phyloP scores from a whole-genome alignment of 2,888 invertebrate genomes.

The Trimorus sp. region DNA sequence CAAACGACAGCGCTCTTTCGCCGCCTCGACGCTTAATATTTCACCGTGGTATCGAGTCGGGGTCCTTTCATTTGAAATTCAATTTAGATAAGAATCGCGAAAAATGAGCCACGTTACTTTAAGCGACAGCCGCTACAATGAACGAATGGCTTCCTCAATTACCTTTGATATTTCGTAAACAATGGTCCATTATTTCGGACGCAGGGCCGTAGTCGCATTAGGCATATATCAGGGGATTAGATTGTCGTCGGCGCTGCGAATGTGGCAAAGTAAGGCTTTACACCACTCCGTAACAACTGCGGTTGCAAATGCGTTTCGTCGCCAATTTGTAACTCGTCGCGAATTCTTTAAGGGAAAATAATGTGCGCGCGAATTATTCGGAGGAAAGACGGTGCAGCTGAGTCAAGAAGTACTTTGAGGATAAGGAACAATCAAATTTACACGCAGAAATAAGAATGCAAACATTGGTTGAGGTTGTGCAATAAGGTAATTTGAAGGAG shows the following conservation, averaged over 20 bases:
- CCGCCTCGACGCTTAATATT: constrained; percentile 58
- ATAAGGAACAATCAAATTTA: no score
- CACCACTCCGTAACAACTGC: not conserved
- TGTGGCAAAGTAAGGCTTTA: constrained; percentile 12
- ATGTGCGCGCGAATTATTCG: no score
- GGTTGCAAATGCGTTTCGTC: not conserved
- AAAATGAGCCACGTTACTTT: constrained; percentile 57
- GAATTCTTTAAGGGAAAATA: no score
- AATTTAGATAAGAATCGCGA: constrained; percentile 64
- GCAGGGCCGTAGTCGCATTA: constrained; percentile 3
- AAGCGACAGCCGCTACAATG: constrained; percentile 49
- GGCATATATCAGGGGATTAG: constrained; percentile 11
- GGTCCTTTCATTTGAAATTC: constrained; percentile 61
- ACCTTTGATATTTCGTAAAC: constrained; percentile 47
- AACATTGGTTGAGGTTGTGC: no score
- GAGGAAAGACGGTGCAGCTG: no score
- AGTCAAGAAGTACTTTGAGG: no score
- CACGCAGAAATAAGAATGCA: no score
- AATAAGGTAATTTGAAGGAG: no score
- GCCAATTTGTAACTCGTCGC: no score
- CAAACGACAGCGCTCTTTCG: constrained; percentile 56
- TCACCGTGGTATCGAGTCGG: constrained; percentile 34
- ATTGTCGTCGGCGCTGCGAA: constrained; percentile 3
- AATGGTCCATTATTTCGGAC: constrained; percentile 7
- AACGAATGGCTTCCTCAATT: constrained; percentile 46